These are phyloP conservation scores for Drosophila pseudoananassae DNA, from an alignment of 1,140 invertebrate species.

Conservation along the genomic window DNA sequence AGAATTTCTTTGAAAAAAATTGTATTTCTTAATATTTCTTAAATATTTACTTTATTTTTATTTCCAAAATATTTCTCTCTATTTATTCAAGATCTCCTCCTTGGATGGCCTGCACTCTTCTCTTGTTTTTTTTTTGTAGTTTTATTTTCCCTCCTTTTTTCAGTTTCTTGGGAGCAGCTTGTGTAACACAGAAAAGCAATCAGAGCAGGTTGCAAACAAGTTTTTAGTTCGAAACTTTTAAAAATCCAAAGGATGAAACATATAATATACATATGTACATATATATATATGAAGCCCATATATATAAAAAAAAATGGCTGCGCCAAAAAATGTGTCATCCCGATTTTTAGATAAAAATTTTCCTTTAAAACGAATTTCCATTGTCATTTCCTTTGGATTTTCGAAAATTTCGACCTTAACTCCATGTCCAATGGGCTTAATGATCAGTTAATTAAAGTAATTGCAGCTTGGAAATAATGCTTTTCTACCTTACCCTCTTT, in stretches of 20 bases:
- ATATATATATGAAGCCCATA: slow-evolving; percentile 2
- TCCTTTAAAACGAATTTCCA: slow-evolving; percentile 49
- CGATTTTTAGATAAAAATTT: slow-evolving; percentile 7
- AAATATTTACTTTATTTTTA: not conserved
- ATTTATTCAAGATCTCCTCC: slow-evolving; percentile 26
- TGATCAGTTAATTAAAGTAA: slow-evolving; percentile 82
- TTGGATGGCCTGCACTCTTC: slow-evolving; percentile 22
- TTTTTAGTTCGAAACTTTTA: slow-evolving; percentile 25
- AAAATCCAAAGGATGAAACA: slow-evolving; percentile 34
- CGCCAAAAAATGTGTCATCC: slow-evolving; percentile 42
- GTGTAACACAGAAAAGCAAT: slow-evolving; percentile 75
- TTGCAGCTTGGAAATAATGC: slow-evolving; percentile 63
- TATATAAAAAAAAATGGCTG: slow-evolving; percentile 34
- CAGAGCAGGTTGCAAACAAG: slow-evolving; percentile 81
- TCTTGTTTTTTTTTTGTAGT: slow-evolving; percentile 9
- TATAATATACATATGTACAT: too few relatives aligned
- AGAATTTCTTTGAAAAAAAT: not conserved
- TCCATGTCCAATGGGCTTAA: slow-evolving; percentile 62
- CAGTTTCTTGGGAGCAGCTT: slow-evolving; percentile 27
- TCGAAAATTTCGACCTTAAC: not conserved
- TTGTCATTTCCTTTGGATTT: slow-evolving; percentile 69
- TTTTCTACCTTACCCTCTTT: not conserved
- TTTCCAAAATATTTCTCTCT: not conserved
- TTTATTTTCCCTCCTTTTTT: slow-evolving; percentile 3
- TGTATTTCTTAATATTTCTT: not conserved